These are phyloP conservation scores for Elymnias hypermnestra DNA, from an alignment of 1,140 invertebrate genomes.

Conservation along the genomic window DNA sequence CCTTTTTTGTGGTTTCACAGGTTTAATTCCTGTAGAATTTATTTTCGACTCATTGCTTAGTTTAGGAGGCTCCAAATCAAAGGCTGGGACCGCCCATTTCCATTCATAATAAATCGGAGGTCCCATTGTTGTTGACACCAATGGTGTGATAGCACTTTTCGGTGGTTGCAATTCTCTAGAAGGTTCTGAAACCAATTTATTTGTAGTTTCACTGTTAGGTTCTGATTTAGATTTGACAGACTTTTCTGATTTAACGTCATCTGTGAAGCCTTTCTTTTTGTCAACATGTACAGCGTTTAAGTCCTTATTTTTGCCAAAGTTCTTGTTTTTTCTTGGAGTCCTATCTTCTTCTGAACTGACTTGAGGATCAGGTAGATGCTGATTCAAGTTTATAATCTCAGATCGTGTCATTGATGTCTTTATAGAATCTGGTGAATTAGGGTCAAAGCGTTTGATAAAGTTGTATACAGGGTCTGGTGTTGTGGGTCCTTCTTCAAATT, in stretches of 20 bases:
- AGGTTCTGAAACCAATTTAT: constrained; percentile 29
- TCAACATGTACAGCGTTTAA: constrained; percentile 42
- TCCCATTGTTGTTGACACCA: constrained; percentile 75
- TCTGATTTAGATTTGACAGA: constrained; percentile 37
- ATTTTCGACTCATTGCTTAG: constrained; percentile 36
- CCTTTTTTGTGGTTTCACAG: constrained; percentile 31
- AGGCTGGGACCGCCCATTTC: constrained; percentile 79
- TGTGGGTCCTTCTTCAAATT: constrained; percentile 29
- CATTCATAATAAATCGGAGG: constrained; percentile 79
- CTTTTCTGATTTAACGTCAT: constrained; percentile 40
- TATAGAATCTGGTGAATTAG: constrained; percentile 50
- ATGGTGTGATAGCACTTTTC: constrained; percentile 43
- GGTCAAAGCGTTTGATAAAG: constrained; percentile 71
- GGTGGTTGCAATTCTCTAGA: constrained; percentile 52
- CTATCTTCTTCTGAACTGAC: constrained; percentile 56
- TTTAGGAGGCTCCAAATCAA: constrained; percentile 75
- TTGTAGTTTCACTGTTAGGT: constrained; percentile 6
- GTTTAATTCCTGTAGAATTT: constrained; percentile 22
- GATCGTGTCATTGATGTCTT: constrained; percentile 58
- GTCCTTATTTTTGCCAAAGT: constrained; percentile 42
- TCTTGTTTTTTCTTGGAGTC: constrained; percentile 49
- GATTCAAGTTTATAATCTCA: constrained; percentile 55
- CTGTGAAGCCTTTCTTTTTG: constrained; percentile 37
- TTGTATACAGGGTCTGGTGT: constrained; percentile 47
- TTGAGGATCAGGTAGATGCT: constrained; percentile 53